Base-by-base conservation (phyloP, 2,113 vertebrate genomes). In the Montifringilla adamsi region DNA sequence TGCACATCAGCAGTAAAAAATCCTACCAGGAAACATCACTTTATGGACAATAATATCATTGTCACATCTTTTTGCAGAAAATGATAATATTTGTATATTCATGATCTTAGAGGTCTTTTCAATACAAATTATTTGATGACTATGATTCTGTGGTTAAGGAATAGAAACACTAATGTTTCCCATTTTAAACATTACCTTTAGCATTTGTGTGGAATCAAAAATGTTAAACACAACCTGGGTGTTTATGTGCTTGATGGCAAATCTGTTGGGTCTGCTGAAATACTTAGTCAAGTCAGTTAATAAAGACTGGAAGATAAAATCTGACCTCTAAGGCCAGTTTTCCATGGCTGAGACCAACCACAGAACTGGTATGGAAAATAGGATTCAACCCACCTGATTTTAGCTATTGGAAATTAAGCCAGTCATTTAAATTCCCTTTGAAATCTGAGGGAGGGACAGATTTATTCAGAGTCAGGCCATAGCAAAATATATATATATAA, bases 21-120 rank as follows among this genome's bases (percentile, higher is more conserved):
- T 11, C 0, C 0, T 21, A 26, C n/a, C 63, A 76, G 31, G 31
- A 73, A 46, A 39, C 16, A 33, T 12, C 8, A 3, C 12, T 68
- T 7, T 21, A 26, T 18, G 46, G 62, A 56, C 53, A 84, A 37
- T 21, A 60, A 20, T 24, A 69, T 8, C 16, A 69, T 41, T 37
- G 47, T 49, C 43, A 17, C 8, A 26, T 3, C 2, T 39, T 68
- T 76, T 35, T 66, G 9, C 33, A 87, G 87, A 60, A 76, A 50
- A 60, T 27, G 7, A 6, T 64, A 56, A 39, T 12, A 33, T 31
- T 24, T 58, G 8, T 7, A 2, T 27, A 50, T 52, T 50, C 31
- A 43, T 50, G 44, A 26, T 43, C 35, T 43, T 35, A 35, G 7
- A 67, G 35, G 8, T 14, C 5, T 8, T 35, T 63, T 41, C 56